Evolutionary conservation across 1,140 invertebrate genomes (phyloP).

Genomic region (Octopus bimaculoides): DNA sequence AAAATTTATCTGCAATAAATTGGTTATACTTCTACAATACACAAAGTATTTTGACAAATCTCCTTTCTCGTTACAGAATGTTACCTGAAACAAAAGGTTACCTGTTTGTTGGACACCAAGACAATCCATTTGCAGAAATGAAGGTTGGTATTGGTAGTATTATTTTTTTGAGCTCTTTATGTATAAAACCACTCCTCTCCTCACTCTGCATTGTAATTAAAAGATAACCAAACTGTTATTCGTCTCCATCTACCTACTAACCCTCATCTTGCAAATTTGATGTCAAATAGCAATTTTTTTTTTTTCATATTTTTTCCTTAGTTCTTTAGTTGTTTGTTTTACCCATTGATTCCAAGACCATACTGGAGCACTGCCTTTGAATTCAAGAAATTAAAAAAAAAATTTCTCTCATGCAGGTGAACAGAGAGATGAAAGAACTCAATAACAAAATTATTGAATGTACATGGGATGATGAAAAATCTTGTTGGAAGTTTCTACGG

Average conservation of each 20-base stretch:
- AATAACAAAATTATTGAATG: slow-evolving; percentile 98
- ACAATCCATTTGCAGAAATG: slow-evolving; percentile 70
- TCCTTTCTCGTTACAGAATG: slow-evolving; percentile 62
- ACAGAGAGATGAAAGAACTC: slow-evolving; percentile 73
- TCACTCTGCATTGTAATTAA: too few species aligned
- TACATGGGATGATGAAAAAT: slow-evolving; percentile 62
- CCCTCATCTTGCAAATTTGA: too few species aligned
- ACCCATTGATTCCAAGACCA: background rate
- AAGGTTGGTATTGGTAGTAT: slow-evolving; percentile 61
- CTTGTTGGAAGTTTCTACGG: slow-evolving; percentile 91
- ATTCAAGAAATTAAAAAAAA: background rate
- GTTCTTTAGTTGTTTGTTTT: background rate
- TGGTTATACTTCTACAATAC: too few species aligned
- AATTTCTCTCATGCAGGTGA: slow-evolving; percentile 45
- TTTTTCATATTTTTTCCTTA: too few species aligned
- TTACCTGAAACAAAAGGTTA: slow-evolving; percentile 72
- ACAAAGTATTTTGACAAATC: too few species aligned
- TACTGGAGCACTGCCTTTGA: background rate
- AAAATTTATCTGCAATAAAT: too few species aligned
- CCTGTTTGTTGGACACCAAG: slow-evolving; percentile 75
- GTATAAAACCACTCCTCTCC: too few species aligned
- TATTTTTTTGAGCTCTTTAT: too few species aligned
- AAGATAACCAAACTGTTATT: too few species aligned
- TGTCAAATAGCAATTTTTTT: too few species aligned
- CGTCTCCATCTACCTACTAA: too few species aligned